phyloP scores from a whole-genome alignment of 2,113 vertebrate species.

The Oncorhynchus masou region DNA sequence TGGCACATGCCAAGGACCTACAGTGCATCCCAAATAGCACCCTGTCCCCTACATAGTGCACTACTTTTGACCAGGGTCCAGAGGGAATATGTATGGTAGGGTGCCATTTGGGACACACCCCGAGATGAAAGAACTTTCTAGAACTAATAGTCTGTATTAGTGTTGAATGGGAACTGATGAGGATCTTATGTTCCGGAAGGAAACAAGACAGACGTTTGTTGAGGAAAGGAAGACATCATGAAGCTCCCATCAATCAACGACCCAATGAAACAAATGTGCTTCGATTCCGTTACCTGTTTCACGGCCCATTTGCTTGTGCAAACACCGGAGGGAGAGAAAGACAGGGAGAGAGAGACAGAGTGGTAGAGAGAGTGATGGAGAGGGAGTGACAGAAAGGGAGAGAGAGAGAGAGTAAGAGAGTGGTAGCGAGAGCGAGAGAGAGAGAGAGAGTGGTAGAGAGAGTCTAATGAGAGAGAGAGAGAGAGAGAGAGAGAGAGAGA shows the following conservation, averaged over 20 bases:
- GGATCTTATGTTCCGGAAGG: conserved; percentile 32
- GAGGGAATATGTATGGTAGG: too few species aligned
- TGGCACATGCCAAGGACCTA: neutral
- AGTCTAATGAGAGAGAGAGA: too few species aligned
- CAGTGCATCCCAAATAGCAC: too few species aligned
- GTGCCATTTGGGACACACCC: neutral
- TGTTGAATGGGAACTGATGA: conserved; percentile 34
- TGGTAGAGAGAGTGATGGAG: conserved; percentile 9
- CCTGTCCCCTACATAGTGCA: too few species aligned
- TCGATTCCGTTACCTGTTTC: conserved; percentile 62
- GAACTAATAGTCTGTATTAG: conserved; percentile 41
- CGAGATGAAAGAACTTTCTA: neutral
- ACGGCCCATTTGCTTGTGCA: conserved; percentile 64
- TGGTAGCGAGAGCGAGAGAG: too few species aligned
- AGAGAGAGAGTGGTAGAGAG: too few species aligned
- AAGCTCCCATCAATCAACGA: conserved; percentile 45
- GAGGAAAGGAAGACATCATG: conserved; percentile 49
- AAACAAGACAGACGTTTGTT: neutral
- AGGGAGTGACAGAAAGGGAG: neutral
- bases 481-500: too few species aligned
- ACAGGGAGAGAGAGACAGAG: neutral
- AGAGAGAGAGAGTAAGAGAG: too few species aligned
- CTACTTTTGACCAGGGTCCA: too few species aligned
- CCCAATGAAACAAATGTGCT: conserved; percentile 52
- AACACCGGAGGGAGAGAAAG: conserved; percentile 43